Base-by-base conservation (phyloP, 2,888 invertebrate species). In the Gnatocerus cornutus region DNA sequence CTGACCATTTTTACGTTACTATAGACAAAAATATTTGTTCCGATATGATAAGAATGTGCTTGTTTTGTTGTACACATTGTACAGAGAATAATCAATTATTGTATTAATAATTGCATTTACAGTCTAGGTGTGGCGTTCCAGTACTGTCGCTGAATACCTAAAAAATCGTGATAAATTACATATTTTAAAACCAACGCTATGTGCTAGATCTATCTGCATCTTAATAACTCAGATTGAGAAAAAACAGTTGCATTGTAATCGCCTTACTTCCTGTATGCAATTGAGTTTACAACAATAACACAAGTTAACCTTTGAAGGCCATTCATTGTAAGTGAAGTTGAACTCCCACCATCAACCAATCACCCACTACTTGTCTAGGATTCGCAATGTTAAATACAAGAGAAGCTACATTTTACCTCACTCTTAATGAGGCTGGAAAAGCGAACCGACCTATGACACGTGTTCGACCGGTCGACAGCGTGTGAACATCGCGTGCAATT, bases 351-450 rank as follows among this genome's bases (percentile, higher is more conserved):
- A 76, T 64, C 39, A 69, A 53, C 65, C 68, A 74, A 74, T 77
- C 77, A 68, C 76, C 71, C 75, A 63, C 75, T 74, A 73, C 76
- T 72, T 59, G 71, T 74, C 77, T 77, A 72, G 74, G 73, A 75
- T 73, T 68, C 69, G 48, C 63, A 66, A 65, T 56, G 64, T 65
- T 45, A 68, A 69, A 41, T 21, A 50, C 9, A 29, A 58, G 50
- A 52, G 52, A 50, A 50, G 48, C 61, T 50, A 50, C 50, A 50
- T 10, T 52, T 63, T 14, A 30, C 50, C 27, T 21, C 50, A 62
- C 45, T 63, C n/a, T 29, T 53, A 39, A 50, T 50, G 39, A 41
- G 33, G 33, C 37, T 53, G 29, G 33, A 13, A 37, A 7, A 33
- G 9, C 53, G 37, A 16, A 14, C 9, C 27, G 33, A 53, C 33